These are phyloP conservation scores for Spilarctia lutea DNA, from an alignment of 2,888 invertebrate genomes.

Conservation along the genomic window DNA sequence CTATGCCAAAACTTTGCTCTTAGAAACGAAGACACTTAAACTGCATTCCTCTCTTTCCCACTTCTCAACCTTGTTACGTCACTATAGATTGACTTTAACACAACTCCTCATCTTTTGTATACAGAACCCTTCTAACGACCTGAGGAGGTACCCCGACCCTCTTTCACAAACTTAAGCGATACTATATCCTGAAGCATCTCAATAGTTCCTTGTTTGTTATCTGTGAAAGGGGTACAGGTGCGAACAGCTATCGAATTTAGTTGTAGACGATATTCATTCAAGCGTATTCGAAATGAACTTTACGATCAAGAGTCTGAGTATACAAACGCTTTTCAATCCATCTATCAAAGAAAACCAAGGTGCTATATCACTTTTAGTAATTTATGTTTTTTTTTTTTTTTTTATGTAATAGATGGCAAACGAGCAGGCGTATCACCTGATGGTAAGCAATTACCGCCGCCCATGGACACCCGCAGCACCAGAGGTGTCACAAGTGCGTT, in stretches of 20 bases:
- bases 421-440: no score
- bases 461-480: no score
- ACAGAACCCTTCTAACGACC: conserved; percentile 37
- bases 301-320: conserved; percentile 30
- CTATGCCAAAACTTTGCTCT: conserved; percentile 5
- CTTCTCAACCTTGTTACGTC: neutral
- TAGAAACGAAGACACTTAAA: conserved; percentile 9
- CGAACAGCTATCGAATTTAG: conserved; percentile 56
- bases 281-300: conserved; percentile 55
- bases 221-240: conserved; percentile 54
- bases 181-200: conserved; percentile 38
- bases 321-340: neutral
- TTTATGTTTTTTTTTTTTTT: no score
- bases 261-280: conserved; percentile 19
- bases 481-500: no score
- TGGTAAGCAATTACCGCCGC: no score
- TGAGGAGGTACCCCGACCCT: conserved; percentile 39
- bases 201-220: conserved; percentile 47
- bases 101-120: conserved; percentile 33
- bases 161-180: conserved; percentile 26
- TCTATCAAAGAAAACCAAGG: conserved; percentile 9
- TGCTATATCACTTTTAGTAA: neutral
- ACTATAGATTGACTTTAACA: conserved; percentile 43
- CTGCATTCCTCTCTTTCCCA: conserved; percentile 12
- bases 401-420: no score